These are phyloP conservation scores for Leptinotarsa tumamoca DNA, from an alignment of 2,888 invertebrate genomes.

Conservation along the genomic window DNA sequence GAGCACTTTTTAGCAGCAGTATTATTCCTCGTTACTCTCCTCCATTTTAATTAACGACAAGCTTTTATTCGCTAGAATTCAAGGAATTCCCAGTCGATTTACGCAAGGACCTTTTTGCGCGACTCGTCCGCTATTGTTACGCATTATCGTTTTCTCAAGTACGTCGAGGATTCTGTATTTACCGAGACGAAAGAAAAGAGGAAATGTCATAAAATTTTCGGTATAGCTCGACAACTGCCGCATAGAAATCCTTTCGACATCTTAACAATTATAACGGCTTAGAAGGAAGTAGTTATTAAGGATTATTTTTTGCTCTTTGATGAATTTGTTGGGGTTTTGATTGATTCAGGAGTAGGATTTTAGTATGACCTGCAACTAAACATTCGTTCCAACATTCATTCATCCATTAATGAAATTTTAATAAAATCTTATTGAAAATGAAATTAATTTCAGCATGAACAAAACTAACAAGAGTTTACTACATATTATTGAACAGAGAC, in stretches of 20 bases:
- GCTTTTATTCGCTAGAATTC: conserved; percentile 23
- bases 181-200: background rate
- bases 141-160: conserved; percentile 1
- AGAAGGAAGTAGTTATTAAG: background rate
- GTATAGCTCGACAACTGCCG: background rate
- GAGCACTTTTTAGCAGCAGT: conserved; percentile 34
- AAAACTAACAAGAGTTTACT: no score
- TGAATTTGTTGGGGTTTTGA: background rate
- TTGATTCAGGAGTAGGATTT: no score
- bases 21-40: conserved; percentile 28
- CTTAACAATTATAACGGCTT: background rate
- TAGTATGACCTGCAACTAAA: no score
- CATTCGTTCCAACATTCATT: no score
- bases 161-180: background rate
- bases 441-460: no score
- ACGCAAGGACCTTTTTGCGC: background rate
- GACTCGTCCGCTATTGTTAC: conserved; percentile 5
- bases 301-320: background rate
- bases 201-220: conserved; percentile 4
- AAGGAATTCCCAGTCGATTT: conserved; percentile 20
- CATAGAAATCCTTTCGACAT: background rate
- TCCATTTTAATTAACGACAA: conserved; percentile 26
- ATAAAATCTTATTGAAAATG: no score
- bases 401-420: no score
- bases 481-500: no score